Conservation (phyloP, 1,140 invertebrate species). For the Drosophila santomea region DNA sequence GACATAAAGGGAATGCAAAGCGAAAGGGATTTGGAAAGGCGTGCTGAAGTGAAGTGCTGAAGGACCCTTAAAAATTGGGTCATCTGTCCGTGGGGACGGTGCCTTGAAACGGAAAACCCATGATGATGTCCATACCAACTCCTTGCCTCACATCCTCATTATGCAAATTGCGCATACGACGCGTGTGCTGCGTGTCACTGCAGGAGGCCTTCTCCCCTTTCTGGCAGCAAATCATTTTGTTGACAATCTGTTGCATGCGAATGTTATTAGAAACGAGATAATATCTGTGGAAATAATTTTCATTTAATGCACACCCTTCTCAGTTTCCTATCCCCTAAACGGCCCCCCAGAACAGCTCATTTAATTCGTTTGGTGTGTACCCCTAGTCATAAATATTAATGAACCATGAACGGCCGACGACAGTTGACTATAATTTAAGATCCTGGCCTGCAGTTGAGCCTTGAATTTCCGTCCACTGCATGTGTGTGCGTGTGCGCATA, state of each 20-base stretch:
- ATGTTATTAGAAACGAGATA: slow-evolving; percentile 30
- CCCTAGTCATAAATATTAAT: slow-evolving; percentile 29
- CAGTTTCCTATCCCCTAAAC: slow-evolving; percentile 8
- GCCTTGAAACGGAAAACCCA: slow-evolving; percentile 24
- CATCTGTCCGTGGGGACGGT: slow-evolving; percentile 32
- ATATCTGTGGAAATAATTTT: slow-evolving; percentile 21
- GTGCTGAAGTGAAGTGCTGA: slow-evolving; percentile 24
- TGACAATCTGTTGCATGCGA: slow-evolving; percentile 67
- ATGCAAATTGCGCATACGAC: slow-evolving; percentile 78
- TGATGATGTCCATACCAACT: slow-evolving; percentile 3
- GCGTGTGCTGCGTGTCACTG: slow-evolving; percentile 40
- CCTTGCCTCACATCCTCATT: slow-evolving; percentile 46
- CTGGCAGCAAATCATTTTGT: slow-evolving; percentile 50
- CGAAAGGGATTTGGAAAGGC: slow-evolving; percentile 6
- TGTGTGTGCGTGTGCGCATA: slow-evolving; percentile 14
- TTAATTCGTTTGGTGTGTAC: slow-evolving; percentile 12
- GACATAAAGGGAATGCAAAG: slow-evolving; percentile 34
- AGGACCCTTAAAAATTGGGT: slow-evolving; percentile 64
- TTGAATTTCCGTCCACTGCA: slow-evolving; percentile 16
- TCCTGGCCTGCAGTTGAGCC: slow-evolving; percentile 23
- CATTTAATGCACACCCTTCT: slow-evolving; percentile 13
- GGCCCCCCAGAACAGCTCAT: slow-evolving; percentile 16
- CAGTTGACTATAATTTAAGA: slow-evolving; percentile 50
- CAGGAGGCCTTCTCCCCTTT: slow-evolving; percentile 45
- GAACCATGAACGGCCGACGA: slow-evolving; percentile 37